Base-by-base conservation (phyloP, 2,888 invertebrate genomes). In the Polydrusus cervinus region DNA sequence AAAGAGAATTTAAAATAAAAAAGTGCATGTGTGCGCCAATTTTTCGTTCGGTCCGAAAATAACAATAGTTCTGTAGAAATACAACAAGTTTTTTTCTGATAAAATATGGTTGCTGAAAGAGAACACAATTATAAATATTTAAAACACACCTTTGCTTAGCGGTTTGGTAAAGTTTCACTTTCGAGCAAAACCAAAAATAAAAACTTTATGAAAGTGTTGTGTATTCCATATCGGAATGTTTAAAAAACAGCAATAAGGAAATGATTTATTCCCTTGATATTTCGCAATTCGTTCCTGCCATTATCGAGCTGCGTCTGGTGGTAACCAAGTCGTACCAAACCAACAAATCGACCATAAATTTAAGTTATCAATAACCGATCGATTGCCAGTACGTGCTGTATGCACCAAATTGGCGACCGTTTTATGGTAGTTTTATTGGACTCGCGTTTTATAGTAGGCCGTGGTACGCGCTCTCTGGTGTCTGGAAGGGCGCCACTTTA, bases 401-500 rank as follows among this genome's bases (percentile, higher is more conserved):
- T 47, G 45, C 62, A 25, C 62, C 62, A 62, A 62, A 62, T 62
- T 45, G 45, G 62, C 18, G 47, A 62, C 25, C 62, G 47, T n/a
- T 62, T 62, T 62, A 62, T 62, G 45, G 62, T 25, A 14, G 18
- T 62, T 62, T 62, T 45, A 62, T 62, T 62, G 14, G 47, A 47
- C 20, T 45, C 30, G 62, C 43, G 25, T 18, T 62, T 62, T 62
- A 62, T 62, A 47, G 62, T 62, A 25, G n/a, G 1, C 61, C 45
- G n/a, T 47, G 47, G 25, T 11, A 38, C 60, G 11, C 40, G 43
- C 47, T 45, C 47, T 45, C 62, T 47, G 62, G 9, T 62, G 62
- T 62, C 62, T 62, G 45, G 45, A 62, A 62, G 62, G 62, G 62
- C 62, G 62, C 62, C 62, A 62, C 62, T 62, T 61, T 55, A 20